These are phyloP conservation scores for Octopus bimaculoides DNA, from an alignment of 1,140 invertebrate species.

Conservation along the genomic window DNA sequence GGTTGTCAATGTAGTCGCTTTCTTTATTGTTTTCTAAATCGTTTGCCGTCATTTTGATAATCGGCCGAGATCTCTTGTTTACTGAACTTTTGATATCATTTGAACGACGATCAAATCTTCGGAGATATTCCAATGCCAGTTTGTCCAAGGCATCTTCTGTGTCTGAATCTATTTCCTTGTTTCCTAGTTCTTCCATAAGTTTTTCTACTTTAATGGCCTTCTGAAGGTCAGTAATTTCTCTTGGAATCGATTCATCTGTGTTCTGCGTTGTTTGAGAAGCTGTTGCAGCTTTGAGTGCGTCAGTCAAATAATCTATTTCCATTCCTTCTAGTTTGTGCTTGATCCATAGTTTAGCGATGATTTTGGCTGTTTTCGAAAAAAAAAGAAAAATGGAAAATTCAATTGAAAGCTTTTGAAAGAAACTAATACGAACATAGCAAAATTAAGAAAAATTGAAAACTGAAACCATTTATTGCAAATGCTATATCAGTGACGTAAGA, in stretches of 20 bases:
- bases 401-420: too few species aligned
- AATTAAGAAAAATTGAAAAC: too few species aligned
- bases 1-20: not conserved
- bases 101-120: not conserved
- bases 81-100: too few species aligned
- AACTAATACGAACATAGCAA: too few species aligned
- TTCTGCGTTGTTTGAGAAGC: constrained; percentile 20
- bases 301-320: constrained; percentile 39
- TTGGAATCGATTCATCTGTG: constrained; percentile 22
- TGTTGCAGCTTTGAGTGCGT: constrained; percentile 39
- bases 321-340: constrained; percentile 33
- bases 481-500: too few species aligned
- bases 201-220: constrained; percentile 38
- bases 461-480: too few species aligned
- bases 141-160: not conserved
- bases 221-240: constrained; percentile 34
- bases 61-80: too few species aligned
- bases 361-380: not conserved
- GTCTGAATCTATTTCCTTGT: not conserved
- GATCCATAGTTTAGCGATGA: constrained; percentile 26
- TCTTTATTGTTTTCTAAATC: not conserved
- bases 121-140: not conserved
- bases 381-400: too few species aligned
- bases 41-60: too few species aligned
- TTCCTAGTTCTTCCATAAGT: constrained; percentile 25